phyloP scores from a whole-genome alignment of 2,888 invertebrate genomes.

The Celastrina argiolus region DNA sequence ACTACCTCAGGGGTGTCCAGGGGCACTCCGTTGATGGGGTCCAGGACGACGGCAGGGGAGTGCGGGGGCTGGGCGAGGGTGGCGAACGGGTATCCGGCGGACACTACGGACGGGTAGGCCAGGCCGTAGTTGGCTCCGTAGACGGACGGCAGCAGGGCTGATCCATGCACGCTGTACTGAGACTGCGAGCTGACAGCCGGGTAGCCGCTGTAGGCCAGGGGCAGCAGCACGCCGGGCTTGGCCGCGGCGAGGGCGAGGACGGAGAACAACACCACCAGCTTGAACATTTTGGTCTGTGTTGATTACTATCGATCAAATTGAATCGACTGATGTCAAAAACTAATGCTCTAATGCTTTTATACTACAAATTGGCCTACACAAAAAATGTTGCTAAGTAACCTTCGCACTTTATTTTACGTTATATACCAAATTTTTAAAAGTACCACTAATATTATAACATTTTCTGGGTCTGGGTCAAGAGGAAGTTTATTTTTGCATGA shows the following conservation, averaged over 20 bases:
- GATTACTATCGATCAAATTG: constrained; percentile 50
- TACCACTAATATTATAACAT: too few relatives aligned
- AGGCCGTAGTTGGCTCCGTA: constrained; percentile 43
- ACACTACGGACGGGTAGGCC: constrained; percentile 37
- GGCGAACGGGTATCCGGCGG: constrained; percentile 35
- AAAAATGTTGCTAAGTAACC: constrained; percentile 57
- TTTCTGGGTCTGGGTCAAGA: too few relatives aligned
- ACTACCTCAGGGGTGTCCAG: constrained; percentile 72
- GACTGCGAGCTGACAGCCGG: constrained; percentile 41
- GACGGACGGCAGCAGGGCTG: constrained; percentile 41
- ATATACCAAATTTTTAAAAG: too few relatives aligned
- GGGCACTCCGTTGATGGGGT: constrained; percentile 65
- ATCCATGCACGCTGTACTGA: constrained; percentile 52
- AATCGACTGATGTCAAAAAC: constrained; percentile 61
- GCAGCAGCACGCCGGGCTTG: constrained; percentile 56
- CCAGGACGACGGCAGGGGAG: constrained; percentile 65
- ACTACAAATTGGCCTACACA: constrained; percentile 39
- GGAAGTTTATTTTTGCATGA: too few relatives aligned
- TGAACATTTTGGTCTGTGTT: constrained; percentile 73
- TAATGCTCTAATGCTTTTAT: constrained; percentile 56
- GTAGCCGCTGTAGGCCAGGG: constrained; percentile 47
- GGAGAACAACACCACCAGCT: constrained; percentile 80
- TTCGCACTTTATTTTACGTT: too few relatives aligned
- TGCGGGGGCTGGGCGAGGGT: constrained; percentile 54
- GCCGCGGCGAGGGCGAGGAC: constrained; percentile 78